Evolutionary conservation across 2,797 vertebrate species (phyloP), one percentile per base, ranked within the genome.

Genomic region (Brotula barbata): DNA sequence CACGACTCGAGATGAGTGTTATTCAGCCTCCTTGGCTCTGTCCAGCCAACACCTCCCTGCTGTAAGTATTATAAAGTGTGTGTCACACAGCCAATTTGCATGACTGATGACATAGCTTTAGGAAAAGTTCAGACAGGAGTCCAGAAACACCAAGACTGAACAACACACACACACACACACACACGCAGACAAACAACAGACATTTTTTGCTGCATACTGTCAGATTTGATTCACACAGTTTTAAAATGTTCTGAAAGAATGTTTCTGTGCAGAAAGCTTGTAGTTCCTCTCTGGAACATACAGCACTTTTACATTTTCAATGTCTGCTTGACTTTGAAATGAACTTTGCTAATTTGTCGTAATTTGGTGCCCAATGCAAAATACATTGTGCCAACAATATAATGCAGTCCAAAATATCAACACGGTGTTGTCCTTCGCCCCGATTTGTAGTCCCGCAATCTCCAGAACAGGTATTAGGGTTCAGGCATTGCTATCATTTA

Each of bases 61-160:
- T 58, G 65, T 88, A 85, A 89, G 78, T 87, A 72, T 88, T 89
- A 87, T 80, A 81, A 87, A 89, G 84, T 70, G 63, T 80, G 81
- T 88, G 83, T 88, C 88, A 80, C 52, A 21, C 66, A 77, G 68
- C 65, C 80, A 85, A 87, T 91, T 88, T 91, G 80, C 88, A 89
- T 90, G 85, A 92, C 56, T 81, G 85, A 91, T 90, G 86, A 85
- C 58, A 64, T 53, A 23, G 68, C 70, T 80, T 65, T 56, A 43
- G 67, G 39, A 49, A 68, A 75, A 69, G 60, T 76, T 70, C 65
- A 78, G 47, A 19, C 61, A 58, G 15, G 44, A 71, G 62, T 63
- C 52, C 63, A 51, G 66, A 75, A 75, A 42, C 49, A 57, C 22
- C 19, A 41, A 49, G 51, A 50, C 12, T 40, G 47, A 62, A 14